Evolutionary conservation across 2,113 vertebrate genomes (phyloP).

Genomic region (Brachionichthys hirsutus): DNA sequence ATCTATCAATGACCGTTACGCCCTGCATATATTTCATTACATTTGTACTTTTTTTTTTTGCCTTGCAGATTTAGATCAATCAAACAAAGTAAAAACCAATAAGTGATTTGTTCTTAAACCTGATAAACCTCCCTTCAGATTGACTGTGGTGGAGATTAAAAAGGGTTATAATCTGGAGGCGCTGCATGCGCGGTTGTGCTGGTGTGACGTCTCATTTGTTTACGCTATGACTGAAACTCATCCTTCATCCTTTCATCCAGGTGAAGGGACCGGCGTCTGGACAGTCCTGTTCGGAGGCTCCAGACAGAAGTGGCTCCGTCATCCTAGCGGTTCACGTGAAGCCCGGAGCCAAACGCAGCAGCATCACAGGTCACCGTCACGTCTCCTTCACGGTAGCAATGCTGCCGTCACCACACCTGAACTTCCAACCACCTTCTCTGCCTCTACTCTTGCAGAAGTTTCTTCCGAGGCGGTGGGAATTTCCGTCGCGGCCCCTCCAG

Average conservation of each 20-base stretch:
- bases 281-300: constrained; percentile 71
- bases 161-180: too few relatives aligned
- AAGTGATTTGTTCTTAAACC: too few relatives aligned
- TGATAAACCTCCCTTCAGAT: too few relatives aligned
- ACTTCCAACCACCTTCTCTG: neutral
- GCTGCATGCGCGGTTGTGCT: neutral
- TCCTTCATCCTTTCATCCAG: constrained; percentile 31
- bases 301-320: constrained; percentile 76
- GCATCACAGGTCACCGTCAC: constrained; percentile 75
- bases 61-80: too few relatives aligned
- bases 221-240: neutral
- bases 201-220: neutral
- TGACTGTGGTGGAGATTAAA: too few relatives aligned
- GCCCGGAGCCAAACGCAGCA: constrained; percentile 84
- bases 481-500: constrained; percentile 87
- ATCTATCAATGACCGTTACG: too few relatives aligned
- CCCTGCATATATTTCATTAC: too few relatives aligned
- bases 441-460: constrained; percentile 74
- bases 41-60: too few relatives aligned
- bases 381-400: fast-evolving
- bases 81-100: too few relatives aligned
- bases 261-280: constrained; percentile 12
- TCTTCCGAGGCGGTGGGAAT: constrained; percentile 83
- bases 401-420: neutral
- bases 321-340: constrained; percentile 83